A percentile compares a stretch with the other conserved stretches of the same genome.
These are phyloP conservation scores for Engraulis encrasicolus DNA, from an alignment of 2,113 vertebrate genomes.

Conservation along the genomic window DNA sequence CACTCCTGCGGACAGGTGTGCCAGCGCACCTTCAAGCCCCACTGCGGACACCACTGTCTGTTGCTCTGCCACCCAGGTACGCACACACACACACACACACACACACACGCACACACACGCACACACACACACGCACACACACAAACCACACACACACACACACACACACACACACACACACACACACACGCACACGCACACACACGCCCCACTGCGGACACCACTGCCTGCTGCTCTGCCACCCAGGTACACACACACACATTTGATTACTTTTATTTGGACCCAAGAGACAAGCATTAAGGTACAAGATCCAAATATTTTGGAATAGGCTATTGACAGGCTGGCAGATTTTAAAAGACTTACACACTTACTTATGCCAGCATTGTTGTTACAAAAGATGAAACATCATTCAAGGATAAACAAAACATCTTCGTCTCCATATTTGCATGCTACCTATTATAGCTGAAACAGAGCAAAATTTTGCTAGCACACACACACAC, in stretches of 20 bases:
- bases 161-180: neutral
- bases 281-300: too few species aligned
- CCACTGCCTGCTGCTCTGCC: slow-evolving; percentile 93
- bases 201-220: slow-evolving; percentile 92
- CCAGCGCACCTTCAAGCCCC: slow-evolving; percentile 85
- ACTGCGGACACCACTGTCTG: slow-evolving; percentile 93
- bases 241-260: slow-evolving; percentile 83
- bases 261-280: too few species aligned
- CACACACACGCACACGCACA: slow-evolving; percentile 63
- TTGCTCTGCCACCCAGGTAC: slow-evolving; percentile 97
- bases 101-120: slow-evolving; percentile 21
- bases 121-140: neutral
- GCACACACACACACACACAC: slow-evolving; percentile 35
- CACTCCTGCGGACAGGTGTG: slow-evolving; percentile 97
- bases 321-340: too few species aligned
- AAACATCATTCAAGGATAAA: too few species aligned
- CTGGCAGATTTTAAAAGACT: too few species aligned
- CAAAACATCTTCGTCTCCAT: too few species aligned
- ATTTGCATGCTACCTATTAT: too few species aligned
- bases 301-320: too few species aligned
- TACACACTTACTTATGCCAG: too few species aligned
- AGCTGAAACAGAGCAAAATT: too few species aligned
- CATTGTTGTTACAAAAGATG: too few species aligned
- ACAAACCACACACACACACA: neutral
- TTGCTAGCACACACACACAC: slow-evolving; percentile 31